phyloP scores from a whole-genome alignment of 2,113 vertebrate genomes.

The Chionodraco myersi region DNA sequence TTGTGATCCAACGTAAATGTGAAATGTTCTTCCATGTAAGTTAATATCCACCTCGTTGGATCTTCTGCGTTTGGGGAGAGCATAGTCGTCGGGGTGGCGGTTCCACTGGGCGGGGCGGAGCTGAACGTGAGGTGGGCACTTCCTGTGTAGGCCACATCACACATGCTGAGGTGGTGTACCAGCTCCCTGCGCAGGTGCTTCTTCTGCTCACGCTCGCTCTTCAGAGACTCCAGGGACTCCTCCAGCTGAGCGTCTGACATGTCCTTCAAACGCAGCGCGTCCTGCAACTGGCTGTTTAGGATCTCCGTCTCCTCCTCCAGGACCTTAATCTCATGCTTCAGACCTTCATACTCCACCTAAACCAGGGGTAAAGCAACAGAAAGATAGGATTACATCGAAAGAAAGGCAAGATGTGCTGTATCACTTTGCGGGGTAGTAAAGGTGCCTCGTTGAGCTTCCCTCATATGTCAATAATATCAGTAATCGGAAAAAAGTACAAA shows the following conservation, averaged over 20 bases:
- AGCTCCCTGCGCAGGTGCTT: conserved; percentile 94
- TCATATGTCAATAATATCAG: too few relatives aligned
- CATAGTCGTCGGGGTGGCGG: conserved; percentile 77
- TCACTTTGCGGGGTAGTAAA: neutral
- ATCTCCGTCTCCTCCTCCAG: conserved; percentile 94
- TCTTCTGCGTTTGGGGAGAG: conserved; percentile 88
- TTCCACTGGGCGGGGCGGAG: conserved; percentile 87
- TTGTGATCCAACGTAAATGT: neutral
- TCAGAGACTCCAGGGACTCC: conserved; percentile 94
- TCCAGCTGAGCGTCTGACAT: conserved; percentile 94
- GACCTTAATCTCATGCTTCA: conserved; percentile 98
- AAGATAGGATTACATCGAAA: neutral
- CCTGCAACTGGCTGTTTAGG: conserved; percentile 94
- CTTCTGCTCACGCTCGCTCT: conserved; percentile 96
- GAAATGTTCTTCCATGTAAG: neutral
- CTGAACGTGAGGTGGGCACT: conserved; percentile 89
- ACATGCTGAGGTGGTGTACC: conserved; percentile 92
- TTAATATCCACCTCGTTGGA: conserved; percentile 62
- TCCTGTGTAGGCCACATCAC: conserved; percentile 89
- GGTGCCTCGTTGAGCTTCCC: too few relatives aligned
- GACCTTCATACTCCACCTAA: conserved; percentile 97
- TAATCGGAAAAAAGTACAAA: too few relatives aligned
- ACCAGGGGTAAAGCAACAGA: neutral
- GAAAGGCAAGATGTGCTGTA: neutral
- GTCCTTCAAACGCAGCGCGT: conserved; percentile 93